phyloP scores from a whole-genome alignment of 1,140 invertebrate genomes.

The Aphelenchoides besseyi region DNA sequence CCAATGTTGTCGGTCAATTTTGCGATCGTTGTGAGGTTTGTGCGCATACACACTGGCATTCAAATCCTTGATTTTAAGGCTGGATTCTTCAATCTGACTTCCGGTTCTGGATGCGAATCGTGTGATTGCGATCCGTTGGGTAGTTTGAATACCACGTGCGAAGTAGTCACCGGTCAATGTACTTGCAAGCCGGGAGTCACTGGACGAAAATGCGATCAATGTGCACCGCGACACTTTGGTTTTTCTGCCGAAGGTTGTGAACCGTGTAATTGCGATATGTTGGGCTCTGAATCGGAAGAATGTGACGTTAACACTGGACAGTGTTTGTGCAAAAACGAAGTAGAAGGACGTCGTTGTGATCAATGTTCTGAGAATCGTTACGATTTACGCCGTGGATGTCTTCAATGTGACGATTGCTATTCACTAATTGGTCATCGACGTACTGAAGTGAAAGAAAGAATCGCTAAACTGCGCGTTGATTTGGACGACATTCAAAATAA shows the following conservation, averaged over 20 bases:
- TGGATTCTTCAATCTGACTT: conserved; percentile 75
- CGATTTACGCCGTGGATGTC: conserved; percentile 48
- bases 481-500: conserved; percentile 61
- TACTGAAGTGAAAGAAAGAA: conserved; percentile 45
- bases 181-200: conserved; percentile 75
- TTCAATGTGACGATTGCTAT: conserved; percentile 61
- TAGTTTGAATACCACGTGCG: conserved; percentile 77
- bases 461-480: conserved; percentile 47
- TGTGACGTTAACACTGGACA: conserved; percentile 66
- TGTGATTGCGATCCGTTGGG: conserved; percentile 83
- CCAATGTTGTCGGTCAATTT: conserved; percentile 79
- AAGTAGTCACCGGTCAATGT: conserved; percentile 78
- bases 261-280: conserved; percentile 56
- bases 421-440: conserved; percentile 56
- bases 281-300: conserved; percentile 52
- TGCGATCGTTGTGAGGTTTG: conserved; percentile 86
- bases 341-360: conserved; percentile 88
- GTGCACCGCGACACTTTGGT: conserved; percentile 79
- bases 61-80: conserved; percentile 27
- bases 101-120: conserved; percentile 71
- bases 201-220: conserved; percentile 75
- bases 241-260: conserved; percentile 72
- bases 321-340: conserved; percentile 86
- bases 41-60: too few species aligned
- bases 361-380: conserved; percentile 71